Evolutionary conservation across 2,113 vertebrate genomes (phyloP), one percentile per base, ranked within the genome.

Genomic region (Porphyrio hochstetteri): DNA sequence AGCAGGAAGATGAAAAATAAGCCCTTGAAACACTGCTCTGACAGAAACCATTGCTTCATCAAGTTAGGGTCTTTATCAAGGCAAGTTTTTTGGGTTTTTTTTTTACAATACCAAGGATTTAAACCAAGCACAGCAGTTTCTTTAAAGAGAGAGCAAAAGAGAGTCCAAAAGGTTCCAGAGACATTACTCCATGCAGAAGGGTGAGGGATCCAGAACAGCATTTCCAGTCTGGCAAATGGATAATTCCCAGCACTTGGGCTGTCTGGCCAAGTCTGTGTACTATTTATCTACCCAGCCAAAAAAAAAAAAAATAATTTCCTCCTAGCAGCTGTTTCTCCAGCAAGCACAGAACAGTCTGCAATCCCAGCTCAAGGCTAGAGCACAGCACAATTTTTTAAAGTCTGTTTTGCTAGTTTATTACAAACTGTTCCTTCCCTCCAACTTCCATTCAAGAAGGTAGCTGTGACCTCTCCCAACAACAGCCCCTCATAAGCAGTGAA

Each of bases 21-120:
- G 29, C 23, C 64, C 59, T 70, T 90, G 86, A 81, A 95, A 95
- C 40, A 85, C 38, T 72, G 90, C 53, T 92, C n/a, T 85, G 76
- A 77, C 83, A 93, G 64, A 81, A 90, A 27, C 33, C 57, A 16
- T 40, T 70, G 53, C 50, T 92, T 89, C 57, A 81, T 83, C 63
- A 82, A 61, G 24, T 38, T 80, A 48, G 23, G 25, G 25, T 82
- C 60, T 81, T 91, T 79, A 69, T n/a, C 29, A 40, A 77, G 59
- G 50, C 29, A 76, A 82, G 14, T 38, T 82, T 75, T 82, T 72
- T 40, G 46, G 19, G 18, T 46, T 40, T 16, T 42, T 46, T 46
- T 46, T 46, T 46, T 46, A 76, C 36, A 78, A 71, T 20, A 87
- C 42, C 44, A 83, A 70, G 42, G 69, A 68, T 59, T 83, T 93